These are phyloP conservation scores for Deilephila porcellus DNA, from an alignment of 2,888 invertebrate species.

Conservation along the genomic window DNA sequence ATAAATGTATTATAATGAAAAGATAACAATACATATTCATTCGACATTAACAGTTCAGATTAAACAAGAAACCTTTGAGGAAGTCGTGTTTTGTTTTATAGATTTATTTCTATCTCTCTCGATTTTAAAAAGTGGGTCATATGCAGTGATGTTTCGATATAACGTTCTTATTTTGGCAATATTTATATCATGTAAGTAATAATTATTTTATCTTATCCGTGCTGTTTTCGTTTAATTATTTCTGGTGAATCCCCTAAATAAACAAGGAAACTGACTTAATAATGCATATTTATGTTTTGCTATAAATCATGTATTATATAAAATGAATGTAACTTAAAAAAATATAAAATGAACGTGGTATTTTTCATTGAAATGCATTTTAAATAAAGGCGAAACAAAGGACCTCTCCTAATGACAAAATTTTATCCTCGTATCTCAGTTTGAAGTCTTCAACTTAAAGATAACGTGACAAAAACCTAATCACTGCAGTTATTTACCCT, in stretches of 20 bases:
- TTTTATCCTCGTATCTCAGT: no score
- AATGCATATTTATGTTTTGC: no score
- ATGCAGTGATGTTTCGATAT: slow-evolving; percentile 21
- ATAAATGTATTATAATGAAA: slow-evolving; percentile 46
- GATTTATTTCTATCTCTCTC: neutral
- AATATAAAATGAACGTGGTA: no score
- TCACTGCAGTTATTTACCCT: no score
- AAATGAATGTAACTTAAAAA: no score
- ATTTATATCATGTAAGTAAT: slow-evolving; percentile 29
- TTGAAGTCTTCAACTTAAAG: no score
- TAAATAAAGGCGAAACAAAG: no score
- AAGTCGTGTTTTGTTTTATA: slow-evolving; percentile 3
- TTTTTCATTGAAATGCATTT: no score
- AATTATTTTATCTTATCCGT: slow-evolving; percentile 1
- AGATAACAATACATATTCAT: slow-evolving; percentile 42
- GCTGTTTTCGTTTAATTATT: neutral
- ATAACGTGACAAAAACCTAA: no score
- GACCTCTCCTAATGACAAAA: no score
- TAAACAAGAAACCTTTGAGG: slow-evolving; percentile 36
- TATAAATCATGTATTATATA: no score
- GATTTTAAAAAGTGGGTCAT: neutral
- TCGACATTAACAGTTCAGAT: slow-evolving; percentile 43
- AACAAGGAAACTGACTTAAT: neutral
- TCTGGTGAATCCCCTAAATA: slow-evolving; percentile 7
- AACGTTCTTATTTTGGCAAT: slow-evolving; percentile 1